Conservation (phyloP, 2,888 invertebrate species). For the Sabellastarte sp. region DNA sequence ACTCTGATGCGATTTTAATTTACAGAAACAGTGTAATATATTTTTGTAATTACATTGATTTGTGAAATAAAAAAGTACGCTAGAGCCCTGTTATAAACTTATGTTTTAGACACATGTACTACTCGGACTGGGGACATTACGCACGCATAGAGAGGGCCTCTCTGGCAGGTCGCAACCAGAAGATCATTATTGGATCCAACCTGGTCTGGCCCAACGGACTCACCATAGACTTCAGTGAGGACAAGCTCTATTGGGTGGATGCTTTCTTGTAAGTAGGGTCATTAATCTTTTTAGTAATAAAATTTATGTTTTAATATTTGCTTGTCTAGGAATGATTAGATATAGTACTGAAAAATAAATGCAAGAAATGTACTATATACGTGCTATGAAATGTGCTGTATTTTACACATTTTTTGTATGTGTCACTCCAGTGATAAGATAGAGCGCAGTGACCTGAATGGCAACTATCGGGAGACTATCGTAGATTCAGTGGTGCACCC, state of each 20-base stretch:
- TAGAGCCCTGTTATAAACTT: too few relatives aligned
- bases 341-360: too few relatives aligned
- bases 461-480: conserved; percentile 73
- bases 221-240: conserved; percentile 91
- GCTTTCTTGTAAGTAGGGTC: conserved; percentile 69
- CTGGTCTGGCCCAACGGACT: conserved; percentile 93
- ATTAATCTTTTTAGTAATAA: too few relatives aligned
- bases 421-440: conserved; percentile 80
- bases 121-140: conserved; percentile 92
- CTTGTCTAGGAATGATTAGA: too few relatives aligned
- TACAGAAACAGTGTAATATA: too few relatives aligned
- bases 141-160: conserved; percentile 85
- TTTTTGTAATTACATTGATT: too few relatives aligned
- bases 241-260: conserved; percentile 88
- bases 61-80: too few relatives aligned
- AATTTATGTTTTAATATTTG: too few relatives aligned
- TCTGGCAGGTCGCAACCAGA: conserved; percentile 91
- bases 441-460: conserved; percentile 85
- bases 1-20: too few relatives aligned
- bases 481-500: conserved; percentile 86
- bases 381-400: too few relatives aligned
- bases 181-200: conserved; percentile 83
- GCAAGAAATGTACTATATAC: too few relatives aligned
- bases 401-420: too few relatives aligned
- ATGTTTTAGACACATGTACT: conserved; percentile 73